These are phyloP conservation scores for Otolemur garnettii DNA, from an alignment of 2,113 vertebrate genomes.

Conservation along the genomic window DNA sequence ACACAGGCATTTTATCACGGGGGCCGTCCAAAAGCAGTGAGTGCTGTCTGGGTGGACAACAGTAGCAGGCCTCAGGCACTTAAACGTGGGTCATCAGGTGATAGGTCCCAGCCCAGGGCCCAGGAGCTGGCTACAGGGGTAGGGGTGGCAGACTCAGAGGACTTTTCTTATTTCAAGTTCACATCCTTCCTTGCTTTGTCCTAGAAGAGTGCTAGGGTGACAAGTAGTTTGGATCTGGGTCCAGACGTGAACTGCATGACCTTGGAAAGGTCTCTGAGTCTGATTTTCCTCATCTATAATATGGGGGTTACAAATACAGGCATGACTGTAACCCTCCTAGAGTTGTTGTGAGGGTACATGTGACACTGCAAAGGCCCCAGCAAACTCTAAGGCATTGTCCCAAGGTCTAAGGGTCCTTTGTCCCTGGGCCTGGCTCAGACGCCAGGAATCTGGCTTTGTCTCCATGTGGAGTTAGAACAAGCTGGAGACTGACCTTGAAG, in stretches of 20 bases:
- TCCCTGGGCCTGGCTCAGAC: not conserved
- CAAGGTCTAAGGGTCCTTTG: not conserved
- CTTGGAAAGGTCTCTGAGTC: not conserved
- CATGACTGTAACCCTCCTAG: not conserved
- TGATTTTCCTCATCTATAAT: not conserved
- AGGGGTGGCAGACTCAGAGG: not conserved
- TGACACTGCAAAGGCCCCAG: not conserved
- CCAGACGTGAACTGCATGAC: not conserved
- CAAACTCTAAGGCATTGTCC: accelerated
- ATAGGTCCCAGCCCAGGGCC: not conserved
- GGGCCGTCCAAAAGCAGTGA: accelerated
- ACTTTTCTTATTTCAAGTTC: not conserved
- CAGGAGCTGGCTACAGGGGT: not conserved
- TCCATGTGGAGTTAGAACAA: not conserved
- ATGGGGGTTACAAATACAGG: not conserved
- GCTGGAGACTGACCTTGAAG: not conserved
- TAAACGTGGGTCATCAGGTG: not conserved
- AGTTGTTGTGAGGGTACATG: accelerated
- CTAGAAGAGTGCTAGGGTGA: not conserved
- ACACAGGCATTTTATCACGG: accelerated
- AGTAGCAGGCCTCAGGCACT: accelerated
- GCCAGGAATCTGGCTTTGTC: not conserved
- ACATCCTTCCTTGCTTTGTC: not conserved
- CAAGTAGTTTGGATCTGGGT: not conserved
- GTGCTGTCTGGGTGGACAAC: accelerated